These are phyloP conservation scores for Lamellibrachia luymesi DNA, from an alignment of 1,140 invertebrate species.

Conservation along the genomic window DNA sequence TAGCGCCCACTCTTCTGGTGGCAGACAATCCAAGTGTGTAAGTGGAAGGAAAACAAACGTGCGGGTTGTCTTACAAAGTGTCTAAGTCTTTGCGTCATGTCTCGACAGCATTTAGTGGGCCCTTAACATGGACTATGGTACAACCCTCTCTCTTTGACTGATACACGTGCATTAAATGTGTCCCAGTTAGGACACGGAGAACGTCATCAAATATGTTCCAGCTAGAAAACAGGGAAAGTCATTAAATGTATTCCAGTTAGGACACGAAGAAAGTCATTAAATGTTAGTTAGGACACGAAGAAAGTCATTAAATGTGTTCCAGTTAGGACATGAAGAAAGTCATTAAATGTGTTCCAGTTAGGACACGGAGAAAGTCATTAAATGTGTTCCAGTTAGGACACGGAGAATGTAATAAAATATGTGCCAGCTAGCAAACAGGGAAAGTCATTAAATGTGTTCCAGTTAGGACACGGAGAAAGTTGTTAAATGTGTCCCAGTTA, in stretches of 20 bases:
- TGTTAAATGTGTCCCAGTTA: too few species aligned
- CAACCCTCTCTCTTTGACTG: neutral
- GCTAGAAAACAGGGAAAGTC: neutral
- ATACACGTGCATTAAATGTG: neutral
- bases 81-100: neutral
- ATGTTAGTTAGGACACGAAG: too few species aligned
- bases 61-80: neutral
- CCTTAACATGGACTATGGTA: neutral
- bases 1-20: neutral
- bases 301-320: too few species aligned
- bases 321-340: too few species aligned
- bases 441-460: too few species aligned
- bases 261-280: too few species aligned
- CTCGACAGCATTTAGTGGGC: constrained; percentile 3
- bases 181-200: neutral
- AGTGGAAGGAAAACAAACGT: neutral
- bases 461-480: too few species aligned
- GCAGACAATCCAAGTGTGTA: neutral
- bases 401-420: too few species aligned
- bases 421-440: too few species aligned
- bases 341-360: neutral
- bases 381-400: too few species aligned
- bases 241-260: neutral
- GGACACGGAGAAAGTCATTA: neutral
- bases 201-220: neutral